Base-by-base conservation (phyloP, 2,888 invertebrate species). In the Pasiphila rectangulata region DNA sequence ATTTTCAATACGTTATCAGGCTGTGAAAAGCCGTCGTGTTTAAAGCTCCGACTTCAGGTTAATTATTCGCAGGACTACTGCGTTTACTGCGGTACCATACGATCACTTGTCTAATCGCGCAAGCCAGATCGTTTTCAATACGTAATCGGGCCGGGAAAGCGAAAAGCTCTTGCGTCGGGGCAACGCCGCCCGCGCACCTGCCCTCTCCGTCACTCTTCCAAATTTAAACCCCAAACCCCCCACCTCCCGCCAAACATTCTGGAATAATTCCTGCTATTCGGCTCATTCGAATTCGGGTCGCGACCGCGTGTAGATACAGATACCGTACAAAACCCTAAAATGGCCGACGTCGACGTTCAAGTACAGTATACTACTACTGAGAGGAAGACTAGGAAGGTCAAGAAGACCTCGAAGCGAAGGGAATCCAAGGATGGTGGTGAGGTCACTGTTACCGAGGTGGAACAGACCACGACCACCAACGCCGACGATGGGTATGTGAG, bases 341-440 rank as follows among this genome's bases (percentile, higher is more conserved):
- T 96, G 96, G 96, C 95, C 83, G 96, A 96, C 92, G 96, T 96
- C 74, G 96, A 96, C 87, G 92, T 94, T 63, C 94, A 95, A 90
- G 94, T 95, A 90, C 94, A 94, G 85, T 94, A 92, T 82, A 94
- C 95, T 78, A 93, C 94, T 78, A 95, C 95, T 73, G 94, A 96
- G 89, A 93, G 95, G 80, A 95, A 95, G 85, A 96, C 96, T 91
- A 94, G 95, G 90, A 96, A 96, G 92, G 96, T 96, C 90, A 93
- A 94, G 67, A 92, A 93, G 77, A 93, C 94, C 75, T 93, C 94
- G 70, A 93, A 95, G 83, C 93, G 95, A 79, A 94, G 94, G 86
- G 93, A 92, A 76, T 91, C 91, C 57, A 92, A 92, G 79, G 92
- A 92, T 75, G 91, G 92, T 72, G 95, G 92, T 72, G 95, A 95